Conservation (phyloP, 2,113 vertebrate species). For the Caranx melampygus region DNA sequence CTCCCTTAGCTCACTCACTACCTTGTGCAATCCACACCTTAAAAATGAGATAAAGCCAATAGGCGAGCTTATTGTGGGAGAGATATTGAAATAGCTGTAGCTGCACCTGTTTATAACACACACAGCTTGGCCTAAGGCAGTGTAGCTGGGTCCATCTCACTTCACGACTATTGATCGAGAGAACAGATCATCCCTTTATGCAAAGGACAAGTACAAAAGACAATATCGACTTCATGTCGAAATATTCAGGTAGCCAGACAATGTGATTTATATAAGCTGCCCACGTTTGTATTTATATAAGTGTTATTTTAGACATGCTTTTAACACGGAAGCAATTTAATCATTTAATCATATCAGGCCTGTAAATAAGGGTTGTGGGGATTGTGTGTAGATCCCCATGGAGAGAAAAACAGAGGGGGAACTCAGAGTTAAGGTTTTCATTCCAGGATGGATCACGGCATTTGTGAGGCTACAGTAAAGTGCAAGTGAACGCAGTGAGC, state of each 20-base stretch:
- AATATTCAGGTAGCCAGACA: slow-evolving; percentile 46
- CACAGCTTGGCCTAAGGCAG: slow-evolving; percentile 50
- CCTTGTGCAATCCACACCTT: neutral
- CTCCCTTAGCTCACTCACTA: neutral
- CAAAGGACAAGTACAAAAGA: slow-evolving; percentile 42
- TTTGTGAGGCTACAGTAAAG: neutral
- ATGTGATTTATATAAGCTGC: slow-evolving; percentile 72
- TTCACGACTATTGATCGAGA: slow-evolving; percentile 63
- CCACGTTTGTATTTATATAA: slow-evolving; percentile 69
- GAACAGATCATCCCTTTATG: slow-evolving; percentile 54
- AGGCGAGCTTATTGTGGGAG: slow-evolving; percentile 41
- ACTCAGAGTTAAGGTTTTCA: neutral
- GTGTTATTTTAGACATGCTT: slow-evolving; percentile 49
- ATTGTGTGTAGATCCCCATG: neutral
- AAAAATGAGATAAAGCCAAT: neutral
- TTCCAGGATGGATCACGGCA: neutral
- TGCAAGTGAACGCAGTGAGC: neutral
- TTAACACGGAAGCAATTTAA: slow-evolving; percentile 2
- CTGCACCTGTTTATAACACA: slow-evolving; percentile 17
- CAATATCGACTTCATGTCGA: slow-evolving; percentile 58
- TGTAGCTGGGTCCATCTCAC: slow-evolving; percentile 43
- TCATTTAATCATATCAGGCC: slow-evolving; percentile 12
- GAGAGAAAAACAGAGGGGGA: neutral
- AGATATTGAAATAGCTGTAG: slow-evolving; percentile 53
- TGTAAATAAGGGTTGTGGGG: slow-evolving; percentile 16